Percentiles rank a stretch among this genome's conserved stretches.
Evolutionary conservation across 2,113 vertebrate genomes (phyloP).

Genomic region (Anser cygnoides): DNA sequence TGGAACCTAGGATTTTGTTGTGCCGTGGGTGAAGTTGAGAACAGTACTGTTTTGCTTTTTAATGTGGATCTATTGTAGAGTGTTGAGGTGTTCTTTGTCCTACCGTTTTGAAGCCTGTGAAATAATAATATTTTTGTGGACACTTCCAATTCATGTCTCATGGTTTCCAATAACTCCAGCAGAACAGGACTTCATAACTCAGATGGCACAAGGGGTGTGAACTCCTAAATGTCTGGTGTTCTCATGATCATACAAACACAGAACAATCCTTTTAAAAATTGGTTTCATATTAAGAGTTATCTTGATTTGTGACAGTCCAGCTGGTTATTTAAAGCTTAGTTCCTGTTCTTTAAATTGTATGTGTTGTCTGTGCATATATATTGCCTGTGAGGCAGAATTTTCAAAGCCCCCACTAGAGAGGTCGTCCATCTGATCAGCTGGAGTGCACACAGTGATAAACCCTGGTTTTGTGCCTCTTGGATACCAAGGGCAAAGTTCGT

Average conservation of each 20-base stretch:
- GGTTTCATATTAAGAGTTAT: background rate
- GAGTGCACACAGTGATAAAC: fast-evolving
- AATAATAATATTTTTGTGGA: background rate
- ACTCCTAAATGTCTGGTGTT: background rate
- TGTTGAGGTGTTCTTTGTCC: background rate
- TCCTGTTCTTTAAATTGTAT: background rate
- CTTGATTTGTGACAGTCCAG: background rate
- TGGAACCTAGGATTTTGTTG: background rate
- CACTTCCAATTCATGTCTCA: background rate
- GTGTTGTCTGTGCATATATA: background rate
- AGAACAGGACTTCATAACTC: background rate
- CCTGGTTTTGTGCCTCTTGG: background rate
- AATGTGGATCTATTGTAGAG: background rate
- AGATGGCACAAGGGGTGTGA: fast-evolving
- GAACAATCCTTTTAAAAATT: background rate
- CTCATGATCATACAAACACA: background rate
- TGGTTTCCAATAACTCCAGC: background rate
- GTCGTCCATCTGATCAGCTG: background rate
- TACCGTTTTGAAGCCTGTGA: background rate
- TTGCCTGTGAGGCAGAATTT: background rate
- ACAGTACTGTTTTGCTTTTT: background rate
- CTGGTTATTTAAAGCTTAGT: background rate
- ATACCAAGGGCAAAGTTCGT: background rate
- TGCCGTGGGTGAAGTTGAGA: background rate
- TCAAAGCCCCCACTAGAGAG: background rate